These are phyloP conservation scores for Ricordea florida DNA, from an alignment of 92 coral and sea anemone species.

Conservation along the genomic window DNA sequence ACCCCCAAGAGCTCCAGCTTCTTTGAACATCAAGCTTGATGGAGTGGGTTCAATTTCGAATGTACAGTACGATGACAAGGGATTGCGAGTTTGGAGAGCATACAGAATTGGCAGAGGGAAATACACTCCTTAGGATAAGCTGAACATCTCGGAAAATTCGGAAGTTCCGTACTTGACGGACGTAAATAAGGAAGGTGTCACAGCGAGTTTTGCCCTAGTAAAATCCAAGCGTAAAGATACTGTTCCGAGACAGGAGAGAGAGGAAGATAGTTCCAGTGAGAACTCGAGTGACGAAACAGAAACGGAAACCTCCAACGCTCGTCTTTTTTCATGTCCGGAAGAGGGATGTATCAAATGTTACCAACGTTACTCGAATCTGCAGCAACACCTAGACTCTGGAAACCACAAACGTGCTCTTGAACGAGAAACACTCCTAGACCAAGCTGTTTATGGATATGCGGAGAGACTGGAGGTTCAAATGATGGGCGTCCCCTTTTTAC, in stretches of 20 bases:
- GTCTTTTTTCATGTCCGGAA: not conserved
- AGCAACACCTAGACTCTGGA: not conserved
- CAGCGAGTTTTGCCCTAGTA: not conserved
- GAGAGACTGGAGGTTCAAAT: slow-evolving; percentile 2
- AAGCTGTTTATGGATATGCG: not conserved
- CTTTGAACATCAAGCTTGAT: not conserved
- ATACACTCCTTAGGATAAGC: not conserved
- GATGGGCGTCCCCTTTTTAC: not conserved
- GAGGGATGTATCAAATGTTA: slow-evolving; percentile 4
- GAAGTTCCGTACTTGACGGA: not conserved
- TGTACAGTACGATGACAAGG: not conserved
- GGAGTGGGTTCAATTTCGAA: slow-evolving; percentile 1
- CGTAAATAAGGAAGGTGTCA: not conserved
- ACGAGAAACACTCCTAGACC: not conserved
- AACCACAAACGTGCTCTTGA: not conserved
- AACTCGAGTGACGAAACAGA: no score
- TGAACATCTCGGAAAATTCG: not conserved
- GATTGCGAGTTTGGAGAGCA: slow-evolving; percentile 16
- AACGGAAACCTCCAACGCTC: no score
- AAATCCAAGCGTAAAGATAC: not conserved
- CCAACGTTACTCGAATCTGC: not conserved
- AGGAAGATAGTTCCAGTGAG: no score
- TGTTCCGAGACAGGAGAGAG: not conserved
- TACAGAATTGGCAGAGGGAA: slow-evolving; percentile 6
- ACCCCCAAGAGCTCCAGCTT: not conserved